Percentiles rank a stretch among this genome's conserved stretches.
These are phyloP conservation scores for Drosophila borborema DNA, from an alignment of 2,888 invertebrate species.

Conservation along the genomic window DNA sequence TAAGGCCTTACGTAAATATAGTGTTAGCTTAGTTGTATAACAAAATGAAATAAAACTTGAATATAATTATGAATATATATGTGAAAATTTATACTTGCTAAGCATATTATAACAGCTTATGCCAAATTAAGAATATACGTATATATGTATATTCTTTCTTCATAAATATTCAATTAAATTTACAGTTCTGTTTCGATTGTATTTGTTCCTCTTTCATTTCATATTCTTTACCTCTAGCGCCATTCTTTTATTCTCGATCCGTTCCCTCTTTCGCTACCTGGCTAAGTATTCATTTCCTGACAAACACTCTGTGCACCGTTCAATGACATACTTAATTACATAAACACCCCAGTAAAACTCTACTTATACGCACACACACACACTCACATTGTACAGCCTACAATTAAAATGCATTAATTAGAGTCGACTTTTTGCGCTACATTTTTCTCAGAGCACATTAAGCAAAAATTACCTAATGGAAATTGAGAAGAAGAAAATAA, in stretches of 20 bases:
- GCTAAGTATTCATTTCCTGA: conserved; percentile 64
- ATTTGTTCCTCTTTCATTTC: not conserved
- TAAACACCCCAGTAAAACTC: conserved; percentile 54
- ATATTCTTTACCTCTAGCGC: conserved; percentile 2
- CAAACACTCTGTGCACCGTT: conserved; percentile 63
- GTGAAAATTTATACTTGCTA: not conserved
- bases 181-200: conserved; percentile 8
- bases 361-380: conserved; percentile 13
- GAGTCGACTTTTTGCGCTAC: conserved; percentile 70
- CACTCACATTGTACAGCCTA: conserved; percentile 24
- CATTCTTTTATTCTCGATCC: conserved; percentile 19
- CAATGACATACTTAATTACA: conserved; percentile 76
- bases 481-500: conserved; percentile 28
- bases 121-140: not conserved
- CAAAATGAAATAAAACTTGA: not conserved
- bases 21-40: not conserved
- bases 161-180: conserved; percentile 18
- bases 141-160: not conserved
- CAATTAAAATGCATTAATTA: conserved; percentile 79
- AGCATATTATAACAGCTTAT: not conserved
- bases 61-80: not conserved
- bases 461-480: conserved; percentile 65
- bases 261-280: not conserved
- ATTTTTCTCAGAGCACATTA: conserved; percentile 48
- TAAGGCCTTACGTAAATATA: not conserved